A percentile compares a stretch with the other conserved stretches of the same genome.
Evolutionary conservation across 1,140 invertebrate species (phyloP).

Genomic region (Drosophila santomea): DNA sequence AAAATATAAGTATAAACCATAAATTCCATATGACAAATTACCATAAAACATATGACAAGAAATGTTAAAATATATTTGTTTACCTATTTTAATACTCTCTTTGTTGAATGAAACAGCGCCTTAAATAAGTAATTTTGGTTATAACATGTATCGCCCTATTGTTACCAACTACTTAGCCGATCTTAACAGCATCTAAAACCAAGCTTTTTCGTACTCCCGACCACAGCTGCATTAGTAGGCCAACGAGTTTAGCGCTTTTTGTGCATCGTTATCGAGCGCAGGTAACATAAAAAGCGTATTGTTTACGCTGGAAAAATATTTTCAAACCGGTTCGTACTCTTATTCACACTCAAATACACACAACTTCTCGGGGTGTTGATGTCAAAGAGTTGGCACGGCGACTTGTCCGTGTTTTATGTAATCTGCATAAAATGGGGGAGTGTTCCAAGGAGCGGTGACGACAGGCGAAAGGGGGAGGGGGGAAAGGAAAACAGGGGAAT

Average conservation of each 20-base stretch:
- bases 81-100: not conserved
- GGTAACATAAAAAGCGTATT: constrained; percentile 64
- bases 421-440: constrained; percentile 43
- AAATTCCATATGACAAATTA: no score
- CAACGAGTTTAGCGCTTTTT: constrained; percentile 65
- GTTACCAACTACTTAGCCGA: not conserved
- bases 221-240: constrained; percentile 72
- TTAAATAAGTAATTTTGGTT: not conserved
- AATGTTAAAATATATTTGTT: no score
- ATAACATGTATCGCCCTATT: not conserved
- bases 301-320: constrained; percentile 68
- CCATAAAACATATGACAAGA: no score
- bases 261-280: constrained; percentile 51
- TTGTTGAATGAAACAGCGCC: not conserved
- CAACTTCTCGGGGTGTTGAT: constrained; percentile 57
- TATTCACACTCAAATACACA: constrained; percentile 38
- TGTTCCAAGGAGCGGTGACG: constrained; percentile 20
- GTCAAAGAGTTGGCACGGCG: constrained; percentile 36
- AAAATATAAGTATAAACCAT: no score
- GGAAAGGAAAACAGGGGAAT: constrained; percentile 23
- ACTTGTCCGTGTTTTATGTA: constrained; percentile 52
- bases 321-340: constrained; percentile 71
- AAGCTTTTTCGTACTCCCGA: not conserved
- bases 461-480: not conserved
- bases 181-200: constrained; percentile 12